Evolutionary conservation across 2,113 vertebrate genomes (phyloP), one percentile per base, ranked within the genome.

Genomic region (Rhinogobius similis): DNA sequence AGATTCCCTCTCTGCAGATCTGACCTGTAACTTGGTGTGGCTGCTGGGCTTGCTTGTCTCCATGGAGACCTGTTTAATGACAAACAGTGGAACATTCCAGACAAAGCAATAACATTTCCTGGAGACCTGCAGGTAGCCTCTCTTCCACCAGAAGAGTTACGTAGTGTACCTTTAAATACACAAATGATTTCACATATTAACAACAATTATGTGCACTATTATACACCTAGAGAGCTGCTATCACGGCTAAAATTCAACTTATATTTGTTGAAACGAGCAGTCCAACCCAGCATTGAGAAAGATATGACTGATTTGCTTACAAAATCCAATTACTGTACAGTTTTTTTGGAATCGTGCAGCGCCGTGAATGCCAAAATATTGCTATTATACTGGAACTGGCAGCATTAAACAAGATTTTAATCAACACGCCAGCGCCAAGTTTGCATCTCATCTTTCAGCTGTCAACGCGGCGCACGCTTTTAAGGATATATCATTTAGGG

Each of bases 401-500:
- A 29, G 64, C 32, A 68, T 65, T 44, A 80, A 61, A 59, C 41
- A 66, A 70, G 73, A 76, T 61, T 26, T 72, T 73, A 76, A 83
- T 70, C 44, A 70, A 78, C 65, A 71, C 68, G 82, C 73, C 78
- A 76, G 29, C 78, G 52, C 73, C 41, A 26, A 41, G 62, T 64
- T 41, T 70, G 64, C 65, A 78, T 75, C 80, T 67, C 27, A 43
- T 82, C 80, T 85, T 78, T 75, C 71, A 65, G 59, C 75, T 82
- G 77, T 84, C 84, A 75, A 61, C 67, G 53, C 27, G 38, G 20
- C 70, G 27, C 68, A 83, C 62, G 86, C 81, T 88, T 88, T 84
- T 82, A 79, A 86, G 84, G 83, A 83, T 83, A 83, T 81, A 82
- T 86, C 63, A 82, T 72, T 84, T 76, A 32, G 73, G 77, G 84